A percentile compares a stretch with the other conserved stretches of the same genome.
Conservation (phyloP, 1,140 invertebrate genomes). For the Melipona quadrifasciata region DNA sequence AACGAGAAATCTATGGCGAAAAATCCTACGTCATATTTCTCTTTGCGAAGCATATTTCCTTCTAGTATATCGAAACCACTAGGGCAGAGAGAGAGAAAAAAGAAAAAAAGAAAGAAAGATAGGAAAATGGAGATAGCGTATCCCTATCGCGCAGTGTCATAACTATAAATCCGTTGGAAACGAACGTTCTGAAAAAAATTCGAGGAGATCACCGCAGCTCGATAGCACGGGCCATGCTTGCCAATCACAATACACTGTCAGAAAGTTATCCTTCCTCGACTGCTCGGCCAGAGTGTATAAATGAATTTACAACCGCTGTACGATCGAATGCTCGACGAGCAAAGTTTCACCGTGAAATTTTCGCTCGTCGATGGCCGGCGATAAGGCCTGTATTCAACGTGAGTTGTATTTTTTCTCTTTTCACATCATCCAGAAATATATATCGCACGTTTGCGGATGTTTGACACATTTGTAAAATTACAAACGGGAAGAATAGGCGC, state of each 20-base stretch:
- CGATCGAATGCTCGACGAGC: background rate
- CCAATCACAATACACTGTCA: background rate
- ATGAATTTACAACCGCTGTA: conserved; percentile 27
- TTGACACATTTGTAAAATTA: background rate
- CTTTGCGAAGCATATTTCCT: background rate
- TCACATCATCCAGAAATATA: background rate
- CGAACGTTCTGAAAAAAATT: background rate
- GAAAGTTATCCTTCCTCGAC: background rate
- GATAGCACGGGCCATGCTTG: background rate
- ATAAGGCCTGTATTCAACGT: conserved; percentile 12
- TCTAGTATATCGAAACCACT: background rate
- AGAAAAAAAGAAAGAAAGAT: background rate
- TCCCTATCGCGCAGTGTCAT: background rate
- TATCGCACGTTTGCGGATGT: background rate
- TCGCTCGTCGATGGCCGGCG: conserved; percentile 31
- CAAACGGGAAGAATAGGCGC: background rate
- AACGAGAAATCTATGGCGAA: background rate
- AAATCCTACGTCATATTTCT: background rate
- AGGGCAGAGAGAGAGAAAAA: too few relatives aligned
- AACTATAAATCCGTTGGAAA: conserved; percentile 3
- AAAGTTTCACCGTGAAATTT: conserved; percentile 59
- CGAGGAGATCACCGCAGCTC: background rate
- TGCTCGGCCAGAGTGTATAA: background rate
- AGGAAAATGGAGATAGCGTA: background rate
- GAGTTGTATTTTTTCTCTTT: background rate